Evolutionary conservation across 2,888 invertebrate species (phyloP).

Genomic region (Pristionchus maxplancki): DNA sequence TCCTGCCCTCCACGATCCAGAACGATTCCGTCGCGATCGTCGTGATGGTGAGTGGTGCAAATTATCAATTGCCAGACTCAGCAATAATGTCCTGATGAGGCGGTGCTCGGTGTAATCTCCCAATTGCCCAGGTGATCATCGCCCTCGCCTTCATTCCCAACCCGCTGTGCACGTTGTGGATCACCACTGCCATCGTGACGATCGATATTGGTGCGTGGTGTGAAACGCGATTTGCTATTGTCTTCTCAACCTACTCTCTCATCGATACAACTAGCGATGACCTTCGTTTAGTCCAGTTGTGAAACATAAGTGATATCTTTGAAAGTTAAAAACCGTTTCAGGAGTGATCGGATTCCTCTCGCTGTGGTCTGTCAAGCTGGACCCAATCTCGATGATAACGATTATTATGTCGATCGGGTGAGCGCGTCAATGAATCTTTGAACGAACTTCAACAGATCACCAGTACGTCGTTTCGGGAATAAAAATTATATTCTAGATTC

Average conservation of each 20-base stretch:
- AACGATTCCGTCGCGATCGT: constrained; percentile 81
- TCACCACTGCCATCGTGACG: constrained; percentile 89
- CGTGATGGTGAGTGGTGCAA: constrained; percentile 84
- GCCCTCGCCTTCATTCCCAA: constrained; percentile 95
- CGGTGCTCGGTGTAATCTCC: background rate
- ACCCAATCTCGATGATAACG: constrained; percentile 92
- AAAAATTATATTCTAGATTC: constrained; percentile 84
- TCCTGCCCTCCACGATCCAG: constrained; percentile 75
- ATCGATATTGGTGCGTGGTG: constrained; percentile 73
- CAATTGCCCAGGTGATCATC: constrained; percentile 83
- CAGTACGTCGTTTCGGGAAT: constrained; percentile 85
- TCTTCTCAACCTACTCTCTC: too few species aligned
- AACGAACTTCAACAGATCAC: constrained; percentile 83
- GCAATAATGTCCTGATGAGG: background rate
- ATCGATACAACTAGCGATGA: background rate
- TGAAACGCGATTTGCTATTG: background rate
- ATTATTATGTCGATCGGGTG: constrained; percentile 90
- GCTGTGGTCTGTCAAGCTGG: constrained; percentile 91
- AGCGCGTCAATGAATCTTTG: constrained; percentile 79
- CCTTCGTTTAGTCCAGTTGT: background rate
- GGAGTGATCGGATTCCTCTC: constrained; percentile 95
- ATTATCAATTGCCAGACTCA: background rate
- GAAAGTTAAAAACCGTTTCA: constrained; percentile 52
- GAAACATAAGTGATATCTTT: background rate
- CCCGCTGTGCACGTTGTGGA: constrained; percentile 93